Evolutionary conservation across 2,113 vertebrate genomes (phyloP), one percentile per base, ranked within the genome.

Genomic region (Triplophysa tibetana): DNA sequence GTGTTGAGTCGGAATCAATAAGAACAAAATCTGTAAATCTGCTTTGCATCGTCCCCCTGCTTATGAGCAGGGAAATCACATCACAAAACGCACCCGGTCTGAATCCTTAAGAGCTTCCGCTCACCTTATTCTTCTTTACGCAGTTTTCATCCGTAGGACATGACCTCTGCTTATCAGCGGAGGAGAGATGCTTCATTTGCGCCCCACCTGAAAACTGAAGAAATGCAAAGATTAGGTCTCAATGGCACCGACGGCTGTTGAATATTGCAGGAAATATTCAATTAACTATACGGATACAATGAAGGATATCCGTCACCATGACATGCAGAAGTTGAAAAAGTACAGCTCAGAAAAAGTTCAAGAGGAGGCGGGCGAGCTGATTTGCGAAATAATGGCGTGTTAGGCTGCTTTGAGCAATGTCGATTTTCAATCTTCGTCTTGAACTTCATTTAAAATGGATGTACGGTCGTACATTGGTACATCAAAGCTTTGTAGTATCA

Each of bases 161-260:
- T 82, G 90, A 93, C 92, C 91, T 92, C 88, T 77, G 56, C 84
- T 92, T 90, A 90, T 91, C 90, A 90, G 88, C 80, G 81, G 86
- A 90, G 89, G 89, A 85, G 86, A 89, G 87, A 81, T 75, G 83
- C 38, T 43, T 84, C 82, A 82, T 88, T 91, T 87, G 84, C 72
- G 74, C 38, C 60, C 79, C 87, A 88, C 70, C 70, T 84, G 85
- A 89, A 89, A 91, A 78, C 74, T 83, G 85, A 87, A 86, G 33
- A 80, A 83, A 82, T 10, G 17, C 17, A 52, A 60, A 80, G 61
- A 64, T 75, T 67, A 72, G 19, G 29, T 61, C 78, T 58, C 67
- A 72, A 14, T 54, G 45, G 78, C 78, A 84, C 82, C 82, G 81
- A 81, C 84, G 90, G 84, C 87, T 88, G 89, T 85, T 88, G 91